Conservation (phyloP, 2,797 vertebrate genomes). For the Heterohyrax brucei region DNA sequence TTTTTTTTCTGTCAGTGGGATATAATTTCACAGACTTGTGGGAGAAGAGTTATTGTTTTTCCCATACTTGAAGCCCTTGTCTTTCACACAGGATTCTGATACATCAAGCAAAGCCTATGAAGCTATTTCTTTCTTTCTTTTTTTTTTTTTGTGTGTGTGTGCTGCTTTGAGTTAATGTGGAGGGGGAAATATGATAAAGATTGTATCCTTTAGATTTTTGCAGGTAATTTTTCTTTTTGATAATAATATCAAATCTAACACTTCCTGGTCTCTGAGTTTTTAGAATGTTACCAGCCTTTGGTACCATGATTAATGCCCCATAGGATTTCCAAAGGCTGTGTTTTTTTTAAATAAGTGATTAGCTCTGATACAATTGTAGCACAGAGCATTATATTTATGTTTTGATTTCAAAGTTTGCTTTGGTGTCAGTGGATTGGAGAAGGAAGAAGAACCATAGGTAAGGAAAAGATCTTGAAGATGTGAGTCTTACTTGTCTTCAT, state of each 20-base stretch:
- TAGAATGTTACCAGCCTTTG: slow-evolving; percentile 18
- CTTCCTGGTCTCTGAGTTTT: slow-evolving; percentile 36
- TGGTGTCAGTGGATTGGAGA: background rate
- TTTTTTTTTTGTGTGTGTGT: background rate
- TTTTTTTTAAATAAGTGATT: too few relatives aligned
- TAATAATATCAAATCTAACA: slow-evolving; percentile 32
- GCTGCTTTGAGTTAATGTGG: slow-evolving; percentile 52
- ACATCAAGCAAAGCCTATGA: background rate
- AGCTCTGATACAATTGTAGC: background rate
- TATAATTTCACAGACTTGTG: background rate
- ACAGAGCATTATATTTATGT: slow-evolving; percentile 14
- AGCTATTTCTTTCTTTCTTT: slow-evolving; percentile 19
- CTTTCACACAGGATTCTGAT: background rate
- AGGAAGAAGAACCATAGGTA: background rate
- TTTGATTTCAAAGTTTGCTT: slow-evolving; percentile 63
- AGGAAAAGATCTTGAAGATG: background rate
- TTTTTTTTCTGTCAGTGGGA: background rate
- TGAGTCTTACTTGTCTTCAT: slow-evolving; percentile 4
- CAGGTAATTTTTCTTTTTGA: background rate
- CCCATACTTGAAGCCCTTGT: slow-evolving; percentile 50
- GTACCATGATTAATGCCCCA: slow-evolving; percentile 33
- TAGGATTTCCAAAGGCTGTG: background rate
- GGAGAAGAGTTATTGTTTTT: slow-evolving; percentile 6
- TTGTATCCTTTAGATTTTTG: slow-evolving; percentile 55
- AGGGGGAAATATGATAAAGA: slow-evolving; percentile 17